Evolutionary conservation across 2,888 invertebrate species (phyloP), one percentile per base, ranked within the genome.

Genomic region (Crocallis elinguaria): DNA sequence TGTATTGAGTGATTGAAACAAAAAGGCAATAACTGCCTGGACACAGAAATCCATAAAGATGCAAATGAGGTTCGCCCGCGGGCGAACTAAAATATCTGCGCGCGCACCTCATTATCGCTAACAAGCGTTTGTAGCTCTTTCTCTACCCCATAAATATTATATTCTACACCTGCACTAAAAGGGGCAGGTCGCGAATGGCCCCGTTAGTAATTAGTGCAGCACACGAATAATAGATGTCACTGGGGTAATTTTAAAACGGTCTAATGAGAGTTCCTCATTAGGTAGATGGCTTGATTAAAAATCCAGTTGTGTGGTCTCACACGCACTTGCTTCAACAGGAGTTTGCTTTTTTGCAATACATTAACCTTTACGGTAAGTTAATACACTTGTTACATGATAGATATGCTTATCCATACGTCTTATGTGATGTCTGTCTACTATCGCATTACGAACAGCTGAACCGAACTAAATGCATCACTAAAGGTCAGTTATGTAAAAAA

Each of bases 71-170:
- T 73, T 82, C 82, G 85, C 88, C 89, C 80, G 80, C 81, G 62
- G 82, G 89, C 87, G 84, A 75, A 82, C 82, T 72, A 83, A 89
- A 88, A 86, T 88, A 89, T 88, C 72, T 76, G 82, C 82, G 84
- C 84, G 84, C 82, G 83, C 85, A 84, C 82, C 89, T 90, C 89
- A 88, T 90, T 89, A 88, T 79, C 79, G 71, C 85, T 89, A 89
- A 90, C 89, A 88, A 90, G 88, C 85, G 30, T 76, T 82, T 82
- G 79, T 77, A 83, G 82, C 80, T 84, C 86, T 86, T 86, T 85
- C 85, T 16, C 32, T 84, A 83, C 82, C 73, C 78, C 81, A 86
- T 90, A 89, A 89, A 89, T 90, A 88, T 88, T 79, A 87, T 87
- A 88, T 88, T 89, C 88, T 85, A 88, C 88, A 89, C 86, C 88